Conservation (phyloP, 2,888 invertebrate species). For the Zygothrica quintamaculata region DNA sequence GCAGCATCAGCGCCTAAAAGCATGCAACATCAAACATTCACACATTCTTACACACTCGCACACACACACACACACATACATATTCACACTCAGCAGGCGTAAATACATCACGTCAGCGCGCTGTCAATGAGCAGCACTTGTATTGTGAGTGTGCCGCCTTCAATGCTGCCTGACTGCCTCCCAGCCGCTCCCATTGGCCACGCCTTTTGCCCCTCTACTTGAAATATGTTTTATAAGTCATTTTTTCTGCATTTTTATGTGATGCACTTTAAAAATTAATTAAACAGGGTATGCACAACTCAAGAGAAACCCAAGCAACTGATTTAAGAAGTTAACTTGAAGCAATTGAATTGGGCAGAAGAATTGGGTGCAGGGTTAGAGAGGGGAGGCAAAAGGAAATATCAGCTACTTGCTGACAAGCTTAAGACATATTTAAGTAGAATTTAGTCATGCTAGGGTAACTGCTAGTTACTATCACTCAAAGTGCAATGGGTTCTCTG, state of each 20-base stretch:
- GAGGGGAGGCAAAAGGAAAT: no score
- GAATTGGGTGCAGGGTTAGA: no score
- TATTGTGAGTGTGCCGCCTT: slow-evolving; percentile 25
- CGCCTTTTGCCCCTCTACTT: slow-evolving; percentile 15
- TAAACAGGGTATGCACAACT: slow-evolving; percentile 3
- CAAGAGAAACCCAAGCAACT: no score
- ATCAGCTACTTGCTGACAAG: no score
- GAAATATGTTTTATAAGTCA: slow-evolving; percentile 67
- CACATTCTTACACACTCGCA: slow-evolving; percentile 16
- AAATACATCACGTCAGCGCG: slow-evolving; percentile 75
- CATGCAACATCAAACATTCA: slow-evolving; percentile 50
- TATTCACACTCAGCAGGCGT: slow-evolving; percentile 25
- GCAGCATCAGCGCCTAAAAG: slow-evolving; percentile 69
- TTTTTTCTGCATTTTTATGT: slow-evolving; percentile 50
- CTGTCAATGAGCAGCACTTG: slow-evolving; percentile 77
- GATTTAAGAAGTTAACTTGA: not conserved
- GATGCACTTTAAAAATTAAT: slow-evolving; percentile 5
- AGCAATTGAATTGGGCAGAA: no score
- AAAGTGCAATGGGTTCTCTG: slow-evolving; percentile 15
- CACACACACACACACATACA: slow-evolving; percentile 15
- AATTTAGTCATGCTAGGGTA: no score
- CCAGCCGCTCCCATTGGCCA: slow-evolving; percentile 1
- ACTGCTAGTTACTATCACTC: no score
- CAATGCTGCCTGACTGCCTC: slow-evolving; percentile 10
- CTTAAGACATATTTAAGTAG: no score